Base-by-base conservation (phyloP, 2,113 vertebrate genomes). In the Cisticola juncidis region DNA sequence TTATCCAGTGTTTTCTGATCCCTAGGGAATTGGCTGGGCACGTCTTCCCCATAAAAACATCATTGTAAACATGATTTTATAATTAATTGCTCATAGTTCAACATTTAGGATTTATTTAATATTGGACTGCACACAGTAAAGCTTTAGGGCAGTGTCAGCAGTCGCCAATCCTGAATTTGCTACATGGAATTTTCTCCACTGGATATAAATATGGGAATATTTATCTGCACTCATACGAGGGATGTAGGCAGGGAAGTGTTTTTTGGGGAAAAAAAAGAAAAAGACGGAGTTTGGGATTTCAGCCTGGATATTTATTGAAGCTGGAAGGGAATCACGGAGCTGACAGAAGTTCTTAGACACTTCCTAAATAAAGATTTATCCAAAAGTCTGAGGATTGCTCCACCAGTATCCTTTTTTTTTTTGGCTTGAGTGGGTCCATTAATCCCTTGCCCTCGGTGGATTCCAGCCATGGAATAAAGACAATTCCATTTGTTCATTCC, bases 61-160 rank as follows among this genome's bases (percentile, higher is more conserved):
- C 2, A 11, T 2, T 6, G 31, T 25, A 8, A 21, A 25, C 5
- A 36, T 4, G 11, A 20, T 21, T 45, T 44, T 5, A 6, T 4
- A 4, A 26, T 44, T 25, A 4, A 53, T 36, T 53, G 4, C 12
- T 25, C 10, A 4, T 60, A 3, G 42, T 29, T 9, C 4, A 12
- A 20, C 26, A 21, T 40, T 62, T 42, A 12, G 20, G 14, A 4
- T 16, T 12, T 6, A 2, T 38, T 50, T 15, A 23, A 14, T 44
- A n/a, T 51, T 17, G 26, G 26, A 4, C 35, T 28, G 7, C 15
- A 5, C 4, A 2, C 35, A 14, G 10, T 6, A 16, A 54, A 87
- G 19, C 14, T 69, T 56, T 7, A 6, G 31, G 86, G 35, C 65
- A 25, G 6, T 2, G 7, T 3, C 64, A 71, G 44, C 25, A 29